Base-by-base conservation (phyloP, 2,888 invertebrate genomes). In the Globia sparganii region DNA sequence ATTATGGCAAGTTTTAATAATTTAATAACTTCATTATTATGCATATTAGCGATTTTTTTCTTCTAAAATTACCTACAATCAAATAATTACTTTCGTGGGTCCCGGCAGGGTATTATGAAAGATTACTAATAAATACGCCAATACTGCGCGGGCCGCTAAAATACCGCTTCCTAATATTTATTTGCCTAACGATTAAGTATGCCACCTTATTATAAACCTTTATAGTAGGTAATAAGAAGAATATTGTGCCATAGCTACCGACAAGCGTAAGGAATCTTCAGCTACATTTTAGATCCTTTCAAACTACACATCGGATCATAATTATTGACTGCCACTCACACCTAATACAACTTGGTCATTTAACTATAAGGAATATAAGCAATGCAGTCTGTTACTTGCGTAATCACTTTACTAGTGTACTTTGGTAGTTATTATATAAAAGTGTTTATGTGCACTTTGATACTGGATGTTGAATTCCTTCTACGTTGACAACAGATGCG, bases 1-100 rank as follows among this genome's bases (percentile, higher is more conserved):
- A 72, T 83, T 78, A 84, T 86, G 84, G 86, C 83, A 84, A 72
- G 72, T 66, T 72, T 61, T 43, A 68, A 73, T 73, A 81, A 85
- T 73, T 85, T 82, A 75, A 77, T 83, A 72, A 74, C 43, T 68
- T 72, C 37, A 62, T 78, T 83, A 86, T 84, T 82, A 84, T 82
- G 83, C 78, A 64, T 72, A 72, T 67, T 53, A 78, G 28, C 31
- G 53, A 72, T 67, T 75, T 66, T 64, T 56, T 49, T 56, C n/a
- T 74, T 71, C 11, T 53, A 53, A 67, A 15, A 58, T 77, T 64
- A 71, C 28, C 31, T 70, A 85, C 46, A 81, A 64, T 81, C 31
- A 53, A 80, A 71, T 80, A 71, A 82, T 65, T 69, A 84, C 59
- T 61, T 77, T 59, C 56, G 21, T 25, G 28, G 43, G 21, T 65